phyloP scores from a whole-genome alignment of 2,888 invertebrate genomes.

The Agonopterix subpropinquella region DNA sequence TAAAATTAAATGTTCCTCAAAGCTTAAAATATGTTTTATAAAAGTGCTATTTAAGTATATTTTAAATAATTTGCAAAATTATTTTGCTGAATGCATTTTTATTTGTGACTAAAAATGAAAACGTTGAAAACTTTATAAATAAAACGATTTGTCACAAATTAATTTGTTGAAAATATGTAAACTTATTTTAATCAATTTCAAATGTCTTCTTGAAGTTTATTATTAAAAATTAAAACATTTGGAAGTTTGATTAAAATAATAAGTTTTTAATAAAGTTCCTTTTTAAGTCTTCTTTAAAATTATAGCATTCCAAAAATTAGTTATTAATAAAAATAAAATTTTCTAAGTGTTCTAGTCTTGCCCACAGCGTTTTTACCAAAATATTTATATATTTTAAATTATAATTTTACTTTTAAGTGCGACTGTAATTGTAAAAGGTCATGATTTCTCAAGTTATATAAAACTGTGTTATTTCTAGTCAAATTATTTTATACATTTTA shows the following conservation, averaged over 20 bases:
- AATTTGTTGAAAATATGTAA: too few species aligned
- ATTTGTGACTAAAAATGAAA: too few species aligned
- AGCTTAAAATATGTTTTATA: too few species aligned
- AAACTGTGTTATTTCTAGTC: constrained; percentile 67
- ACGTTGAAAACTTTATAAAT: too few species aligned
- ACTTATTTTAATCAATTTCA: constrained; percentile 21
- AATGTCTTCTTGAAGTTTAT: constrained; percentile 21
- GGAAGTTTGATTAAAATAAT: constrained; percentile 20
- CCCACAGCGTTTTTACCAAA: constrained; percentile 1
- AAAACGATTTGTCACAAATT: too few species aligned
- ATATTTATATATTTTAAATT: background rate
- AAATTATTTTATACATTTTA: constrained; percentile 62
- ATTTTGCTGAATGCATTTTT: too few species aligned
- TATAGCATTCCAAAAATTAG: constrained; percentile 26
- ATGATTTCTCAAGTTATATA: constrained; percentile 48
- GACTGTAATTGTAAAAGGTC: constrained; percentile 53
- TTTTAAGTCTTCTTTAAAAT: constrained; percentile 7
- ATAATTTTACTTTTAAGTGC: constrained; percentile 35
- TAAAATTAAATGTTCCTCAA: too few species aligned
- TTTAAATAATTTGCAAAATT: too few species aligned
- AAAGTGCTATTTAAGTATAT: too few species aligned
- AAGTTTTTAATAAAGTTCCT: constrained; percentile 23
- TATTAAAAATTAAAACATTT: constrained; percentile 22
- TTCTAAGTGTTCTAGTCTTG: constrained; percentile 15
- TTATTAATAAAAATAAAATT: constrained; percentile 13